Conservation (phyloP, 2,888 invertebrate genomes). For the Tenthredo notha region DNA sequence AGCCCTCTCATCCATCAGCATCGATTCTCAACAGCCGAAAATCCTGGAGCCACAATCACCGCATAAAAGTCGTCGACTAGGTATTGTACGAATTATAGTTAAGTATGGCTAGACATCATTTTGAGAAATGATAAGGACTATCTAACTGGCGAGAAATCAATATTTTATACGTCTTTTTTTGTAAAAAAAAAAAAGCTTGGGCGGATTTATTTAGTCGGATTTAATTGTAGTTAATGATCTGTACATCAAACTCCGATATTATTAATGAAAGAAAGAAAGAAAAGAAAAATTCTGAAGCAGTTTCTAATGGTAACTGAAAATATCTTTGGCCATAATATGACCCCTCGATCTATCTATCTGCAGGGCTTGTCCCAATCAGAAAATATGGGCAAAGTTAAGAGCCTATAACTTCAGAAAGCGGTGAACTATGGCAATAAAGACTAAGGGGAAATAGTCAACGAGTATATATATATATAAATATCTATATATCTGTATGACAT, state of each 20-base stretch:
- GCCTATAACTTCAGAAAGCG: slow-evolving; percentile 22
- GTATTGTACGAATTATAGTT: background rate
- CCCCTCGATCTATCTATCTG: slow-evolving; percentile 6
- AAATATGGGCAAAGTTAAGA: slow-evolving; percentile 45
- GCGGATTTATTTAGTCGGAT: background rate
- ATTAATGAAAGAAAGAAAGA: background rate
- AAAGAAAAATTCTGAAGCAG: background rate
- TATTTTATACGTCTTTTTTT: background rate
- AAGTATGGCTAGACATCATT: background rate
- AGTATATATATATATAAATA: background rate
- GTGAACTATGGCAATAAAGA: slow-evolving; percentile 42
- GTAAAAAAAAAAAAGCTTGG: background rate
- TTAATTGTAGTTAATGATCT: background rate
- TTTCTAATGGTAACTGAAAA: slow-evolving; percentile 5
- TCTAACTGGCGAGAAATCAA: background rate
- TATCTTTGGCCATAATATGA: background rate
- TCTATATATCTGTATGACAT: background rate
- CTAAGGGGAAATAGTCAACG: background rate
- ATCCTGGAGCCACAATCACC: background rate
- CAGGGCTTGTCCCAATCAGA: slow-evolving; percentile 18
- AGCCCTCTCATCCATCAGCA: slow-evolving; percentile 49
- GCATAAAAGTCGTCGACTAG: background rate
- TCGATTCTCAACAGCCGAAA: slow-evolving; percentile 38
- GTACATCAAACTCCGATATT: background rate
- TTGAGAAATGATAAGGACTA: background rate